Conservation (phyloP, 2,113 vertebrate genomes). For the Carettochelys insculpta region DNA sequence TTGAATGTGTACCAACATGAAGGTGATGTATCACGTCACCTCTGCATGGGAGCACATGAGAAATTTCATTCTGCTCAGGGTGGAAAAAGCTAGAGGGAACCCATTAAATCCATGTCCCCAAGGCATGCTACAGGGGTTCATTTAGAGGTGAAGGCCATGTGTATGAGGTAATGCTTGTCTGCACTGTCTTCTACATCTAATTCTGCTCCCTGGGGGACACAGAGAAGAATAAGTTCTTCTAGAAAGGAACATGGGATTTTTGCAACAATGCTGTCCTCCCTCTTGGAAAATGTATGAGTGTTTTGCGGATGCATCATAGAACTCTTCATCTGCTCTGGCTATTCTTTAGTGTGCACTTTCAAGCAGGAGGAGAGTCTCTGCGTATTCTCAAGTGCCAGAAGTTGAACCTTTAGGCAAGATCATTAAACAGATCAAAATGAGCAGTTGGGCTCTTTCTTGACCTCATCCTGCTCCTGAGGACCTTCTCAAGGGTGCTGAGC, state of each 20-base stretch:
- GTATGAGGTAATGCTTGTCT: not conserved
- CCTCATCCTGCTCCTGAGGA: not conserved
- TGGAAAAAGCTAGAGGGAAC: too few relatives aligned
- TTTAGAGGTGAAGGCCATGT: not conserved
- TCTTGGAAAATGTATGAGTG: not conserved
- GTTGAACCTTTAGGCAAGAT: not conserved
- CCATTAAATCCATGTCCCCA: too few relatives aligned
- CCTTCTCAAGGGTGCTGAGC: not conserved
- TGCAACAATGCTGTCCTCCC: not conserved
- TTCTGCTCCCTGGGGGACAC: not conserved
- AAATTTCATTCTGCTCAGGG: too few relatives aligned
- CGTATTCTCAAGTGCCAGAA: constrained; percentile 4
- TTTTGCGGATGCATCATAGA: not conserved
- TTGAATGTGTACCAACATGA: too few relatives aligned
- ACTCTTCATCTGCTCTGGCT: not conserved
- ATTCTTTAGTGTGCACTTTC: not conserved
- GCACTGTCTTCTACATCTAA: not conserved
- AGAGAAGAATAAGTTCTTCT: not conserved
- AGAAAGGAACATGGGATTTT: not conserved
- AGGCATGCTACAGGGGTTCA: not conserved
- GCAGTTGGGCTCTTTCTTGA: not conserved
- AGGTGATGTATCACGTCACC: too few relatives aligned
- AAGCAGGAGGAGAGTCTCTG: not conserved
- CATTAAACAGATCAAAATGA: not conserved
- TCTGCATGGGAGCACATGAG: too few relatives aligned